Conservation (phyloP, 2,888 invertebrate species). For the Leptodirus hochenwartii region DNA sequence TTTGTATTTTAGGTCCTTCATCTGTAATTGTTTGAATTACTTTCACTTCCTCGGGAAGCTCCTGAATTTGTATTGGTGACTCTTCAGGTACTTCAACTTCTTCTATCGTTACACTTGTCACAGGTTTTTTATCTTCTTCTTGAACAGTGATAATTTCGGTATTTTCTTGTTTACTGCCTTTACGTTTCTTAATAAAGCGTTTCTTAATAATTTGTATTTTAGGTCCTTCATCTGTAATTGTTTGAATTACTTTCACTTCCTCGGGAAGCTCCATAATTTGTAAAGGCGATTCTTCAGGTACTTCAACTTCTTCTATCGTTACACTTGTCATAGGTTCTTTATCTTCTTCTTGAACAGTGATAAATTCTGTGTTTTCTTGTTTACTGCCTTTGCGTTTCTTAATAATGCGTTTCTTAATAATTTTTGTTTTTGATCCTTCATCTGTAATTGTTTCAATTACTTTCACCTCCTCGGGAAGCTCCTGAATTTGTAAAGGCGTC, state of each 20-base stretch:
- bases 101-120: slow-evolving; percentile 16
- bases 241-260: slow-evolving; percentile 16
- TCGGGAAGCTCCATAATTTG: neutral
- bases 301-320: too few species aligned
- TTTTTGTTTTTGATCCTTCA: too few species aligned
- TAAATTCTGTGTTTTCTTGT: too few species aligned
- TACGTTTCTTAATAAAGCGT: slow-evolving; percentile 21
- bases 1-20: neutral
- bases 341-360: too few species aligned
- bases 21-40: neutral
- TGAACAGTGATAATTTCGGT: slow-evolving; percentile 21
- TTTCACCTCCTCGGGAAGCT: too few species aligned
- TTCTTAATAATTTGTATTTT: slow-evolving; percentile 16
- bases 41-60: slow-evolving; percentile 12
- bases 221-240: slow-evolving; percentile 17
- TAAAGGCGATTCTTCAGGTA: too few species aligned
- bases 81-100: slow-evolving; percentile 13
- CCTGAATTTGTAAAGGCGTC: too few species aligned
- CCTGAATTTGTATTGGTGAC: slow-evolving; percentile 13
- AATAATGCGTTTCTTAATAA: too few species aligned
- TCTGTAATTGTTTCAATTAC: too few species aligned
- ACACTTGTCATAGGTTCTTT: too few species aligned
- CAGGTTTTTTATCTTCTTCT: slow-evolving; percentile 15
- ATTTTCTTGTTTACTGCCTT: slow-evolving; percentile 20
- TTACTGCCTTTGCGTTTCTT: too few species aligned